phyloP scores from a whole-genome alignment of 30 jellyfish, hydroid and myxozoan genomes.

The Hydra vulgaris region DNA sequence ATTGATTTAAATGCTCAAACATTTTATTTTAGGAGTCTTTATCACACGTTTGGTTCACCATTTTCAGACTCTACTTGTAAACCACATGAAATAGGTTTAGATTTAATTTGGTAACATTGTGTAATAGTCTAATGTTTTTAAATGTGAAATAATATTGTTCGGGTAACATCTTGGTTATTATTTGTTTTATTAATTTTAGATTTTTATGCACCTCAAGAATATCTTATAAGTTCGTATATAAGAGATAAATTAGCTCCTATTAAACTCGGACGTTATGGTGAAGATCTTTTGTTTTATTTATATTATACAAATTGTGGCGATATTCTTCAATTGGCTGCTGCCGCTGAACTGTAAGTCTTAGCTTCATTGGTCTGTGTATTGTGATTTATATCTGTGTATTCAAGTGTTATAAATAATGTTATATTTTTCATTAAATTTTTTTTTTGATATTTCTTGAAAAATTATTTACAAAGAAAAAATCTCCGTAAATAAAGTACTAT shows the following conservation, averaged over 20 bases:
- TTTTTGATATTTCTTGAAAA: too few relatives aligned
- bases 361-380: background rate
- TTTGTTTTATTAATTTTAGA: conserved; percentile 46
- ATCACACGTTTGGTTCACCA: conserved; percentile 94
- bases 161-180: too few relatives aligned
- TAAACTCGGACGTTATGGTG: conserved; percentile 78
- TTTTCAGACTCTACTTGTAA: conserved; percentile 93
- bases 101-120: background rate
- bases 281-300: conserved; percentile 74
- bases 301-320: conserved; percentile 92
- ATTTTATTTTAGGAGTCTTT: conserved; percentile 48
- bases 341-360: conserved; percentile 84
- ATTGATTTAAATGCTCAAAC: background rate
- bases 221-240: conserved; percentile 55
- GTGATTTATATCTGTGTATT: background rate
- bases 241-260: conserved; percentile 92
- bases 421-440: too few relatives aligned
- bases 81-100: conserved; percentile 88
- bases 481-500: too few relatives aligned
- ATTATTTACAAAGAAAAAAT: too few relatives aligned
- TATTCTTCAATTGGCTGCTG: conserved; percentile 92
- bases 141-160: too few relatives aligned
- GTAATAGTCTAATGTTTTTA: too few relatives aligned
- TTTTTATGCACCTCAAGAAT: conserved; percentile 88
- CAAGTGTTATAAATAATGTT: conserved; percentile 2